Evolutionary conservation across 2,888 invertebrate genomes (phyloP), one percentile per base, ranked within the genome.

Genomic region (Willowsia nigromaculata): DNA sequence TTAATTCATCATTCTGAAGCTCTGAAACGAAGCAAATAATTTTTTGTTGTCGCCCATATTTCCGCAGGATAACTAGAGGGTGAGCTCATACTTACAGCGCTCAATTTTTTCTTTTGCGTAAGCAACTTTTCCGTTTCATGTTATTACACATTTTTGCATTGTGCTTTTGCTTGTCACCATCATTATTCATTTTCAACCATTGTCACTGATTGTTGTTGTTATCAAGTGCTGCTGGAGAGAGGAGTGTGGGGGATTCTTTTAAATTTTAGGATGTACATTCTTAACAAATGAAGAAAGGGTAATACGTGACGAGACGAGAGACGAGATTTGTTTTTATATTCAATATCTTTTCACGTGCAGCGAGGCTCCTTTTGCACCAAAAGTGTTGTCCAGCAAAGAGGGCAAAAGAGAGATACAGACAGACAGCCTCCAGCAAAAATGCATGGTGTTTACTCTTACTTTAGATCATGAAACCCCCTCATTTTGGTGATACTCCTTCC

Each of bases 401-500:
- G 6, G 15, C 62, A 62, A 22, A 53, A n/a, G n/a, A 68, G 4
- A 18, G 37, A 65, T 30, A 33, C 33, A 68, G 68, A 40, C 40
- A 40, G 1, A 71, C 43, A 71, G 40, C 43, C 71, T 40, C 71
- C 18, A 43, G 71, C 43, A 13, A 71, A 15, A 68, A 37, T 13
- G 9, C 11, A n/a, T 18, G 1, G 11, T 18, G 18, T 25, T 59
- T 59, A 22, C 22, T 56, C 9, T 1, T 43, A 13, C 13, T 43
- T 43, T 1, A 43, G 43, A 43, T 43, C 13, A 43, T 1, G 43
- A 43, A 43, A 43, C 11, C 1, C 11, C 7, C 25, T 9, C 5
- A n/a, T 33, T 33, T 65, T 65, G 65, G 33, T 33, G 65, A n/a
- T 65, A 18, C 62, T 62, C 65, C 56, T 56, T 56, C 56, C 56